A percentile compares a stretch with the other conserved stretches of the same genome.
phyloP scores from a whole-genome alignment of 2,113 vertebrate genomes.

The Pan paniscus region DNA sequence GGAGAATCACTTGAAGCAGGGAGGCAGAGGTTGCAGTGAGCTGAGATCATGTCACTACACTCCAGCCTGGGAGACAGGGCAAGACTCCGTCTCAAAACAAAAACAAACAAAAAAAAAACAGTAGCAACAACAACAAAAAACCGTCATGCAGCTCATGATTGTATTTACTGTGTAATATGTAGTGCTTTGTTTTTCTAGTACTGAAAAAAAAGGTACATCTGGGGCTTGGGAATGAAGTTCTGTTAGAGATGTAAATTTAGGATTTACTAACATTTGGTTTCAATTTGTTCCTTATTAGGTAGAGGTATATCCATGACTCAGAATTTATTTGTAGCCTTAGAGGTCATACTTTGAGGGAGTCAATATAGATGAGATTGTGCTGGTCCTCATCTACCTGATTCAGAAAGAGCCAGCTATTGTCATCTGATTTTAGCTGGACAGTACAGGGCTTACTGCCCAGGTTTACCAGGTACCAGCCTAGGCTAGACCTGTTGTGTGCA shows the following conservation, averaged over 20 bases:
- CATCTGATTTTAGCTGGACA: background rate
- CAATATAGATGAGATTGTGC: background rate
- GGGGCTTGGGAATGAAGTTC: background rate
- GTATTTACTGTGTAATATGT: background rate
- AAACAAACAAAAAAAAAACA: too few species aligned
- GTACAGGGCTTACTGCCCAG: background rate
- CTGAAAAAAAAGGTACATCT: background rate
- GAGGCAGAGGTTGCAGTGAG: too few species aligned
- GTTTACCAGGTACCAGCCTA: background rate
- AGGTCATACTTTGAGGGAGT: background rate
- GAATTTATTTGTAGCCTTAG: background rate
- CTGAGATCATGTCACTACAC: too few species aligned
- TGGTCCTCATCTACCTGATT: background rate
- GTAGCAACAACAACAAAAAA: too few species aligned
- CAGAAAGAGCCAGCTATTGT: background rate
- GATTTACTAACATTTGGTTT: background rate
- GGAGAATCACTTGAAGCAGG: too few species aligned
- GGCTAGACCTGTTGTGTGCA: background rate
- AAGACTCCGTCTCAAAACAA: too few species aligned
- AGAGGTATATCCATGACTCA: background rate
- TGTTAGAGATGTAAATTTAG: background rate
- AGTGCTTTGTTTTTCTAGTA: background rate
- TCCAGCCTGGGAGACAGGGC: too few species aligned
- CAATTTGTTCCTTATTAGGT: background rate
- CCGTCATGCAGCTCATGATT: background rate